Conservation (phyloP, 2,113 vertebrate species). For the Grantiella picta region DNA sequence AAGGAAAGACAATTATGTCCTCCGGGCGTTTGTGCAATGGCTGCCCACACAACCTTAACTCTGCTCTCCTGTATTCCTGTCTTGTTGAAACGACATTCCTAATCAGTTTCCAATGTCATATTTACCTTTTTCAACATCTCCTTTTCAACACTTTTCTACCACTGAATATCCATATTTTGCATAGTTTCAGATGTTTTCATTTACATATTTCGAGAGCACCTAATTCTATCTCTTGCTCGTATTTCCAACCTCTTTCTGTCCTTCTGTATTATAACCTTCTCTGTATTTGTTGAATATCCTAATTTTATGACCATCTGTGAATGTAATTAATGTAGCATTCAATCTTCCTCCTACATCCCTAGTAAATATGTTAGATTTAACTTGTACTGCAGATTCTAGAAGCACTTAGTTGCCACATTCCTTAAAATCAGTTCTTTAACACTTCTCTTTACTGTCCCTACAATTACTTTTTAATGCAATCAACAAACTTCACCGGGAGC, state of each 20-base stretch:
- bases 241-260: slow-evolving; percentile 14
- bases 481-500: background rate
- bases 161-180: background rate
- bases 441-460: background rate
- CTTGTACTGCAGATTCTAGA: background rate
- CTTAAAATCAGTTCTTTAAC: background rate
- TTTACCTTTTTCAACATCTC: background rate
- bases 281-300: slow-evolving; percentile 1
- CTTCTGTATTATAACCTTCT: slow-evolving; percentile 18
- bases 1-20: background rate
- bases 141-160: background rate
- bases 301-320: slow-evolving; percentile 53
- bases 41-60: background rate
- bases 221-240: slow-evolving; percentile 7
- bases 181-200: slow-evolving; percentile 18
- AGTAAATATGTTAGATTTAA: slow-evolving; percentile 49
- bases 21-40: background rate
- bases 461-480: background rate
- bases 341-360: slow-evolving; percentile 15
- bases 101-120: background rate
- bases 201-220: background rate
- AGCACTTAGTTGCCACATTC: background rate
- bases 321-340: slow-evolving; percentile 51
- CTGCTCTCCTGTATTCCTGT: background rate
- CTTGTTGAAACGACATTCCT: background rate